Evolutionary conservation across 2,888 invertebrate genomes (phyloP), one percentile per base, ranked within the genome.

Genomic region (Agrotis clavis): DNA sequence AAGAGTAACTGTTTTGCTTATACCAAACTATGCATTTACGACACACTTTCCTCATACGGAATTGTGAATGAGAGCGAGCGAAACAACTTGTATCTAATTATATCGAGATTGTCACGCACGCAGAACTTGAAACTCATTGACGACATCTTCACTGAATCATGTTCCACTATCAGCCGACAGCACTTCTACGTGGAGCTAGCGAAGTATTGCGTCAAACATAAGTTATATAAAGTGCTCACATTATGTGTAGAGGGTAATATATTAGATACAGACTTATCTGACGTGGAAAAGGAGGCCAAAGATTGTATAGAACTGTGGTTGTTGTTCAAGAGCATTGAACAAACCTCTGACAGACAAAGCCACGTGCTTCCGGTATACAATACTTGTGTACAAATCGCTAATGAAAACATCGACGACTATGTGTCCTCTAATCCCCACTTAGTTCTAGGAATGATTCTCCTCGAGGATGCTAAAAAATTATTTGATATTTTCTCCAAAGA

Each of bases 11-110:
- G 97, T 80, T 96, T 95, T 85, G 89, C 92, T 67, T 95, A 96
- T 70, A 95, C 97, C 2, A 96, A 96, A 89, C 94, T 97, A 89
- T 94, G 96, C 78, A 94, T 97, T 79, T 96, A 97, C 78, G 97
- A 97, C 87, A 97, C 97, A 69, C 90, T 98, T 6, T 95, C 96
- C 72, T 96, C 97, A 66, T 97, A 97, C 84, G 98, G 98, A 0
- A 95, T 97, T 84, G 97, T 98, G 67, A 96, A 96, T 74, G 92
- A 96, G 18, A 93, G 94, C 68, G 98, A 98, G 89, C 92, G 93
- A 47, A 91, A 92, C 16, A 93, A 97, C 88, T 90, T 97, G 50
- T 92, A 96, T 78, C 92, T 94, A 85, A 96, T 97, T 61, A 92
- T 98, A 81, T 92, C 96, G 4, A 96, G 98, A 86, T 91, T 98